phyloP scores from a whole-genome alignment of 37 sponge, comb jelly and placozoan species.

The Aplysina aerophoba region DNA sequence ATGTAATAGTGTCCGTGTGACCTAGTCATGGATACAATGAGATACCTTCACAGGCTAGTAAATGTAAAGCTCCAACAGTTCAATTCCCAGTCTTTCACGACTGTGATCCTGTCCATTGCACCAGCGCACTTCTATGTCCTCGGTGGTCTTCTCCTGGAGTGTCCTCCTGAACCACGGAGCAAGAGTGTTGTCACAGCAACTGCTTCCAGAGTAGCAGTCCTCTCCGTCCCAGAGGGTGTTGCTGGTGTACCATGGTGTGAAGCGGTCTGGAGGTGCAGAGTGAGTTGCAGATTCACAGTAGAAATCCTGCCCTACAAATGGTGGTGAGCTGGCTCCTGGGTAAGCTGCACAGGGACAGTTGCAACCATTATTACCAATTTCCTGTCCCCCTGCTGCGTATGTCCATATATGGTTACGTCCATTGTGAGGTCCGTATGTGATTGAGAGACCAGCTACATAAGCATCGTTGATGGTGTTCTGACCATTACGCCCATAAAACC shows the following conservation, averaged over 20 bases:
- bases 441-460: conserved; percentile 1
- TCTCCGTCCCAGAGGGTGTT: conserved; percentile 15
- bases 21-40: too few relatives aligned
- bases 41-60: too few relatives aligned
- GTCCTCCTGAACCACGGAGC: conserved; percentile 30
- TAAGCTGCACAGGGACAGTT: conserved; percentile 14
- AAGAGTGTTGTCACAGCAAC: background rate
- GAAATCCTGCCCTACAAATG: background rate
- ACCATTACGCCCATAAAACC: background rate
- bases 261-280: background rate
- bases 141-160: background rate
- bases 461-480: background rate
- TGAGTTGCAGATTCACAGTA: conserved; percentile 4
- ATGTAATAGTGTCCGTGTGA: too few relatives aligned
- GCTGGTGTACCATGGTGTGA: background rate
- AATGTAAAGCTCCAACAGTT: conserved; percentile 16
- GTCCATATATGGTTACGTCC: conserved; percentile 13
- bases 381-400: background rate
- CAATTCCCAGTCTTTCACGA: background rate
- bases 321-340: conserved; percentile 4
- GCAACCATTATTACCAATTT: background rate
- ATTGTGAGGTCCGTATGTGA: conserved; percentile 2
- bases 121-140: conserved; percentile 22
- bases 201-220: conserved; percentile 27
- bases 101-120: background rate